A percentile compares a stretch with the other conserved stretches of the same genome.
Evolutionary conservation across 2,888 invertebrate genomes (phyloP).

Genomic region (Drosophila austrosaltans): DNA sequence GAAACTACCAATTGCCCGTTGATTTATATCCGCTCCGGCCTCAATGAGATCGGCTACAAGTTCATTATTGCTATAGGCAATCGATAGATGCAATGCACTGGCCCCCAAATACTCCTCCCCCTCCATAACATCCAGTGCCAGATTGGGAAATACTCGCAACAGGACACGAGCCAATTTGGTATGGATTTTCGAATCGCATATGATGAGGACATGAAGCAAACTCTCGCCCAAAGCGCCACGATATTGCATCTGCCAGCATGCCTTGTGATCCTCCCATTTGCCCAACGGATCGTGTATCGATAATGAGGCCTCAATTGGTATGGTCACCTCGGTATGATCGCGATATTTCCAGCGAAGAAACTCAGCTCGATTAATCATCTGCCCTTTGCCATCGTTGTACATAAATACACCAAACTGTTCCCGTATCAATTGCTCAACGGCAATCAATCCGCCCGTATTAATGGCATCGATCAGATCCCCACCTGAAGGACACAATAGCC

Average conservation of each 20-base stretch:
- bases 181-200: constrained; percentile 93
- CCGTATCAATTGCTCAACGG: constrained; percentile 92
- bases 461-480: constrained; percentile 95
- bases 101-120: constrained; percentile 98
- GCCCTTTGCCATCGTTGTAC: constrained; percentile 93
- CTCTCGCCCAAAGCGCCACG: constrained; percentile 98
- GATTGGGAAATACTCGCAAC: constrained; percentile 94
- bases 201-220: constrained; percentile 95
- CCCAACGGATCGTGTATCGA: constrained; percentile 94
- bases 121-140: constrained; percentile 97
- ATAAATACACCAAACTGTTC: constrained; percentile 94
- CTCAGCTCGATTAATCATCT: constrained; percentile 93
- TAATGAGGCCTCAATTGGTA: constrained; percentile 93
- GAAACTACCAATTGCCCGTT: constrained; percentile 97
- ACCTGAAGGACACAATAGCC: constrained; percentile 83
- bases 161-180: constrained; percentile 91
- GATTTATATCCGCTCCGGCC: constrained; percentile 95
- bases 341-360: constrained; percentile 95
- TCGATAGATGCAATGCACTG: constrained; percentile 96
- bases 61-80: constrained; percentile 98
- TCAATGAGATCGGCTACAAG: constrained; percentile 96
- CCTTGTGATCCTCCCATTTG: constrained; percentile 95
- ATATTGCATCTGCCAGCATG: constrained; percentile 99
- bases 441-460: constrained; percentile 91
- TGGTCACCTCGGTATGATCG: constrained; percentile 91